Base-by-base conservation (phyloP, 2,888 invertebrate genomes). In the Rhagium mordax region DNA sequence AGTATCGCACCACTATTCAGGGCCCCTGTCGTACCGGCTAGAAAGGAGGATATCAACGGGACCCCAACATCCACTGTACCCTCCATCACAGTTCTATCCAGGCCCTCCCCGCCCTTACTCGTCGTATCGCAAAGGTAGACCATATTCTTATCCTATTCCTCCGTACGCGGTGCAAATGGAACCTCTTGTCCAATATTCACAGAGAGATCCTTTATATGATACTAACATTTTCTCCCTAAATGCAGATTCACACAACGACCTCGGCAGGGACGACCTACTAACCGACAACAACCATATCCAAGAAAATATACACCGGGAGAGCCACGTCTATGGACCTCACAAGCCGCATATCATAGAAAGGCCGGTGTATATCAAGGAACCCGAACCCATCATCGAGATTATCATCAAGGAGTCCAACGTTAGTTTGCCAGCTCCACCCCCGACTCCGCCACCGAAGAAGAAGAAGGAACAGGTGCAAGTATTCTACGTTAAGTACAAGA, bases 371-470 rank as follows among this genome's bases (percentile, higher is more conserved):
- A 90, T 93, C 77, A 93, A 94, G 85, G 94, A 95, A 65, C 96
- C 96, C 0, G 96, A 96, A 84, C 96, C 96, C 4, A 96, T 96
- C 18, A 96, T 96, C 81, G 96, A 96, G 88, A 96, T 96, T 78
- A 96, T 96, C 74, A 96, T 96, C 65, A 96, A 95, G 84, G 96
- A 96, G 86, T 95, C 96, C 0, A 96, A 96, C 84, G 94, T 95
- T 82, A 91, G 94, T 0, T 85, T 95, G 1, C 93, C 95, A 1
- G 90, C 91, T 3, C 88, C 89, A 0, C 86, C 88, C 4, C 89
- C 90, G 7, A 90, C 90, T 1, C 89, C 90, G 15, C 87, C 90
- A 0, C 89, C 88, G 16, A 90, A 90, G 76, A 90, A 91, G 77
- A 91, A 91, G 79, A 95, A 95, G 84, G 96, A 96, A 84, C 95